Percentiles rank a stretch among this genome's conserved stretches.
phyloP scores from a whole-genome alignment of 37 sponge, comb jelly and placozoan genomes.

The Eunapius fragilis region DNA sequence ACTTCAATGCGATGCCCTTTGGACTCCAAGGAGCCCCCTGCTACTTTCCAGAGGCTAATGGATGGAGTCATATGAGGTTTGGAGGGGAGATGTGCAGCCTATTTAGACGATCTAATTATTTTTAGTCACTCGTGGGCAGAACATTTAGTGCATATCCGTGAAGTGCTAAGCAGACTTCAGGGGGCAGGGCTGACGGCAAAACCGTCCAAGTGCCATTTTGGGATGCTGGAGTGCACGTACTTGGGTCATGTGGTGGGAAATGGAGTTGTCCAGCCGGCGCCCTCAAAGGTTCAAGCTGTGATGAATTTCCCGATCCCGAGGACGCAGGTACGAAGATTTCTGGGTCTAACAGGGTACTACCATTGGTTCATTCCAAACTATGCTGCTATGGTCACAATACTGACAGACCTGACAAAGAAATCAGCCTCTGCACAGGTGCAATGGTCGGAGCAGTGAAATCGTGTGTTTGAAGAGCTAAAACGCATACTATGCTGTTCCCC shows the following conservation, averaged over 20 bases:
- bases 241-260: slow-evolving; percentile 57
- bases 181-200: slow-evolving; percentile 55
- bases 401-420: slow-evolving; percentile 64
- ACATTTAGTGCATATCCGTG: slow-evolving; percentile 40
- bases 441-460: slow-evolving; percentile 48
- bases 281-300: slow-evolving; percentile 47
- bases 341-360: slow-evolving; percentile 72
- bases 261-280: slow-evolving; percentile 49
- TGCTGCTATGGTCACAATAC: slow-evolving; percentile 19
- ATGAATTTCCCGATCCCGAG: slow-evolving; percentile 34
- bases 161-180: slow-evolving; percentile 18
- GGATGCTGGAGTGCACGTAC: slow-evolving; percentile 32
- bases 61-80: slow-evolving; percentile 24
- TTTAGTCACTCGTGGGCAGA: slow-evolving; percentile 60
- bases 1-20: slow-evolving; percentile 81
- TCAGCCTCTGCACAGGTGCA: slow-evolving; percentile 1
- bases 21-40: slow-evolving; percentile 68
- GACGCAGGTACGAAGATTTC: slow-evolving; percentile 64
- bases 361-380: slow-evolving; percentile 58
- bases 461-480: slow-evolving; percentile 35
- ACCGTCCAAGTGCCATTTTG: slow-evolving; percentile 65
- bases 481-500: neutral
- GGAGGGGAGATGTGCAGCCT: slow-evolving; percentile 36
- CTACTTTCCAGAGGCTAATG: slow-evolving; percentile 81
- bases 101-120: slow-evolving; percentile 72